Conservation (phyloP, 2,113 vertebrate genomes). For the Hypomesus transpacificus region DNA sequence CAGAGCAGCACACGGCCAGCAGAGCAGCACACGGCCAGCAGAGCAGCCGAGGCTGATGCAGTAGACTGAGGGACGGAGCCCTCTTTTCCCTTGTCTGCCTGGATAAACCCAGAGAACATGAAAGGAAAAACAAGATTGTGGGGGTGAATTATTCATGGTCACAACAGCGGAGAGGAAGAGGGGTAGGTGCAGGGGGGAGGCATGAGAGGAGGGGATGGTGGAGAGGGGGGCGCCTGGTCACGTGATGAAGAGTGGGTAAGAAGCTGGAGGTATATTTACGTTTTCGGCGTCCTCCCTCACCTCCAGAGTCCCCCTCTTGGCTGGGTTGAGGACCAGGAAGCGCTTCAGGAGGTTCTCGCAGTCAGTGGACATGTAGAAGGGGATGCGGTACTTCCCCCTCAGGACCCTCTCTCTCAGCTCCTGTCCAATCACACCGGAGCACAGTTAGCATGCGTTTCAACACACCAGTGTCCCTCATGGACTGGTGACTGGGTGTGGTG, state of each 20-base stretch:
- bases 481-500: neutral
- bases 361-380: conserved; percentile 99
- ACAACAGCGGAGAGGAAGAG: conserved; percentile 19
- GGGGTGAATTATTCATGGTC: conserved; percentile 40
- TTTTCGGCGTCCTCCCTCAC: conserved; percentile 73
- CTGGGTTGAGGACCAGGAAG: conserved; percentile 96
- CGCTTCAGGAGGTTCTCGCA: conserved; percentile 99
- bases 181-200: conserved; percentile 11
- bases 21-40: neutral
- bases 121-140: conserved; percentile 10
- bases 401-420: conserved; percentile 96
- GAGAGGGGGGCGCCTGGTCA: neutral
- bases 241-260: neutral
- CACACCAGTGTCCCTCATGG: too few relatives aligned
- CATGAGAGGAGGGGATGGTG: neutral
- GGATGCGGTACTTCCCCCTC: conserved; percentile 96
- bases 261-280: conserved; percentile 53
- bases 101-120: neutral
- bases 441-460: neutral
- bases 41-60: too few relatives aligned
- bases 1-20: neutral
- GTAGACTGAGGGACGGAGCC: too few relatives aligned
- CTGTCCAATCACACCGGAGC: conserved; percentile 42
- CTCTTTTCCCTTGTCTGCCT: neutral
- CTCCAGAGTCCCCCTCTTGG: conserved; percentile 97